Percentiles rank a stretch among this genome's conserved stretches.
phyloP scores from a whole-genome alignment of 2,113 vertebrate genomes.

The Narcine bancroftii region DNA sequence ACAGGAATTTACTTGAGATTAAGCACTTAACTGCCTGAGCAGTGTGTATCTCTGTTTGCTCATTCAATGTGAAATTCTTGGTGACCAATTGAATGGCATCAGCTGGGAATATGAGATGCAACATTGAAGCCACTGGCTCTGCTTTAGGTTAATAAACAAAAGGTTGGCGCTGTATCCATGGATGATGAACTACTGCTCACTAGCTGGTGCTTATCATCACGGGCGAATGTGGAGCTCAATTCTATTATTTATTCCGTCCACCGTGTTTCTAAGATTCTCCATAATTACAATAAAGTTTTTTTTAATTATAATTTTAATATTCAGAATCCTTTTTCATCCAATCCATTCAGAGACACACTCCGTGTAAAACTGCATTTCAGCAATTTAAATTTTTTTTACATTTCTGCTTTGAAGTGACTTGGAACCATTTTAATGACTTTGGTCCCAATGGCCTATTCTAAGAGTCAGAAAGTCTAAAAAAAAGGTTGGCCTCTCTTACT shows the following conservation, averaged over 20 bases:
- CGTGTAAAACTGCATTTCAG: not conserved
- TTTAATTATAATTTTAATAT: not conserved
- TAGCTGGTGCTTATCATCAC: not conserved
- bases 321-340: not conserved
- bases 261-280: not conserved
- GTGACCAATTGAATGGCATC: not conserved
- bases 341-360: not conserved
- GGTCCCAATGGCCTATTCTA: not conserved
- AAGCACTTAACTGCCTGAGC: not conserved
- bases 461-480: not conserved
- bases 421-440: not conserved
- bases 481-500: not conserved
- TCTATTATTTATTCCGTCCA: not conserved
- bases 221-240: not conserved
- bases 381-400: not conserved
- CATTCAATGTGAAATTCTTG: not conserved
- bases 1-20: not conserved
- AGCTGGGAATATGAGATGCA: not conserved
- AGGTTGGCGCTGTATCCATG: not conserved
- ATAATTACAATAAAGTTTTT: not conserved
- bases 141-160: not conserved
- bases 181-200: not conserved
- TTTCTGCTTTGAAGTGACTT: not conserved
- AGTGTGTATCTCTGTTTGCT: not conserved
- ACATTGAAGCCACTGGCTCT: not conserved